These are phyloP conservation scores for Sesamia nonagrioides DNA, from an alignment of 1,140 invertebrate species.

Conservation along the genomic window DNA sequence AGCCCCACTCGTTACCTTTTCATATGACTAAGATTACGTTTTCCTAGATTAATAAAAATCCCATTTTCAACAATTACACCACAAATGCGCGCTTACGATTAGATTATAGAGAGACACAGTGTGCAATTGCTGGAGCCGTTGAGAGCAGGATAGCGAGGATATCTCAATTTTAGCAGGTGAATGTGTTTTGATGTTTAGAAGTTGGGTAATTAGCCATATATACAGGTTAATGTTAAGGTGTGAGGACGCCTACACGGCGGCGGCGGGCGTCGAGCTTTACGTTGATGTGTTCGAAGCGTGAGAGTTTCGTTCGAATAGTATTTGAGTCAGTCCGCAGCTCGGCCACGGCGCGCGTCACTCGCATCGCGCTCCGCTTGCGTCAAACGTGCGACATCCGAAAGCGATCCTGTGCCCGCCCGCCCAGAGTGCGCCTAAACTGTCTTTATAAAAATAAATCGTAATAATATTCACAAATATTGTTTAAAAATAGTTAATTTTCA, in stretches of 20 bases:
- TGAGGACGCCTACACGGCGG: constrained; percentile 55
- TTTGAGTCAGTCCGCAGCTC: constrained; percentile 60
- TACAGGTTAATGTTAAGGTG: constrained; percentile 41
- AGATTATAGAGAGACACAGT: background rate
- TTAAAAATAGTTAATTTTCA: constrained; percentile 25
- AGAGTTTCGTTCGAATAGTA: constrained; percentile 37
- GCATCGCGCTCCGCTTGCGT: constrained; percentile 52
- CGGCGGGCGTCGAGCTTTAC: constrained; percentile 46
- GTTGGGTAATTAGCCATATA: constrained; percentile 34
- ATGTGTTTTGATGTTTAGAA: background rate
- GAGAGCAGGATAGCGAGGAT: background rate
- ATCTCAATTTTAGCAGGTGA: background rate
- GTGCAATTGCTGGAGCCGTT: background rate
- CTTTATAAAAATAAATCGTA: constrained; percentile 51
- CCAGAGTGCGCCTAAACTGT: constrained; percentile 58
- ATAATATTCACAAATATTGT: constrained; percentile 50
- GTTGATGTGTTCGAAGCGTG: constrained; percentile 45
- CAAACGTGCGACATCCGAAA: constrained; percentile 45
- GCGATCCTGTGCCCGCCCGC: constrained; percentile 57
- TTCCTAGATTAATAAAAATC: constrained; percentile 66
- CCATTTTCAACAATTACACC: constrained; percentile 54
- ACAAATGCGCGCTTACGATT: constrained; percentile 14
- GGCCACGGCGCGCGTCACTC: constrained; percentile 63
- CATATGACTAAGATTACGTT: constrained; percentile 71
- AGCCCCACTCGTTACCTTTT: constrained; percentile 72